phyloP scores from a whole-genome alignment of 2,888 invertebrate species.

The Meliscaeva auricollis region DNA sequence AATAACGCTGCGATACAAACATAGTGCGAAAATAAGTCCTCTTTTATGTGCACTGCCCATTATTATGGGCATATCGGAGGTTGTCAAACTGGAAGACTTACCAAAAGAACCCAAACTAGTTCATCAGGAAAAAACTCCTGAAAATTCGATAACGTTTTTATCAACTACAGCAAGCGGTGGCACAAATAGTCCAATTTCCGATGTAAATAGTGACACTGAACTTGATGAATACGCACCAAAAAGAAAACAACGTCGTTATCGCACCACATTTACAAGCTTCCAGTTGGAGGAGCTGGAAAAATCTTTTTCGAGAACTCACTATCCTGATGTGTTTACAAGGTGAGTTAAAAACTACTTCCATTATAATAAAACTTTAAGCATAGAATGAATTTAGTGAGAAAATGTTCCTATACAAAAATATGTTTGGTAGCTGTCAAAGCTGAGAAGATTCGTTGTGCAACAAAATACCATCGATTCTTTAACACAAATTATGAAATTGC shows the following conservation, averaged over 20 bases:
- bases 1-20: not conserved
- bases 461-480: too few species aligned
- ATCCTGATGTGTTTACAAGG: slow-evolving; percentile 99
- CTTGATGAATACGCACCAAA: slow-evolving; percentile 93
- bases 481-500: too few species aligned
- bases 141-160: slow-evolving; percentile 83
- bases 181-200: slow-evolving; percentile 85
- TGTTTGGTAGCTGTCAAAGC: too few species aligned
- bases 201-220: slow-evolving; percentile 88
- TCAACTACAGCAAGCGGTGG: slow-evolving; percentile 83
- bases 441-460: too few species aligned
- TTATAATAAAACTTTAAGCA: too few species aligned
- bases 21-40: slow-evolving; percentile 34
- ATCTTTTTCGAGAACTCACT: slow-evolving; percentile 98
- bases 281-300: slow-evolving; percentile 98
- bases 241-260: slow-evolving; percentile 94
- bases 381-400: too few species aligned
- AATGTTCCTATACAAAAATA: too few species aligned
- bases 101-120: slow-evolving; percentile 84
- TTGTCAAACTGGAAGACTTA: slow-evolving; percentile 84
- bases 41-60: slow-evolving; percentile 58
- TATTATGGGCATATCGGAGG: slow-evolving; percentile 85
- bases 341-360: slow-evolving; percentile 84
- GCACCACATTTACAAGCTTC: slow-evolving; percentile 97
- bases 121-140: slow-evolving; percentile 83